Conservation (phyloP, 2,888 invertebrate species). For the Sinotaia quadrata region DNA sequence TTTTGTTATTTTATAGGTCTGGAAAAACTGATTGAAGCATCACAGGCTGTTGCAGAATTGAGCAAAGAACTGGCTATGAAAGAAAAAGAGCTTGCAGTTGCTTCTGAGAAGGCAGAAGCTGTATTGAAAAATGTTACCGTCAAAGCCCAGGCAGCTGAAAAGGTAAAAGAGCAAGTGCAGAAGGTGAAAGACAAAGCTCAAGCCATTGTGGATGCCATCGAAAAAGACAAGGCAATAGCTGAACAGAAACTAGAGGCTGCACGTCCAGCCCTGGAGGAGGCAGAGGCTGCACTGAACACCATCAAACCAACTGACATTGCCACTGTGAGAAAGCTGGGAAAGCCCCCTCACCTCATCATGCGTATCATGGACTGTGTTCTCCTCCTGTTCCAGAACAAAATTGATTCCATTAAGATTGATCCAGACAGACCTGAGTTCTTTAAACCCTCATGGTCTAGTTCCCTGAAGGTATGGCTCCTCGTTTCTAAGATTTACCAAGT, state of each 20-base stretch:
- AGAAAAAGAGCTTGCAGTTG: constrained; percentile 86
- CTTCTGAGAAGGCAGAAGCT: constrained; percentile 86
- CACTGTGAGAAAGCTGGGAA: constrained; percentile 71
- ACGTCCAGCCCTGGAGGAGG: constrained; percentile 71
- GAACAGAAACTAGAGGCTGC: constrained; percentile 70
- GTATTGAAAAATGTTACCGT: constrained; percentile 71
- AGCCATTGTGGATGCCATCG: constrained; percentile 71
- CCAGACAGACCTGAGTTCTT: constrained; percentile 64
- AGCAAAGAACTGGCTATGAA: constrained; percentile 85
- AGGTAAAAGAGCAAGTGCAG: constrained; percentile 72
- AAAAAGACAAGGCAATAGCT: constrained; percentile 67
- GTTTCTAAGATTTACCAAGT: no score
- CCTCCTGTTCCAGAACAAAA: constrained; percentile 65
- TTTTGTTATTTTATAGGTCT: constrained; percentile 53
- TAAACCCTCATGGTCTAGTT: constrained; percentile 71
- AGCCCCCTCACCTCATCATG: constrained; percentile 73
- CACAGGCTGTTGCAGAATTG: constrained; percentile 81
- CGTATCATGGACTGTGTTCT: constrained; percentile 73
- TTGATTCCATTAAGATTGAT: constrained; percentile 64
- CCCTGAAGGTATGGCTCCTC: constrained; percentile 68
- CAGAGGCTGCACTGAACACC: constrained; percentile 74
- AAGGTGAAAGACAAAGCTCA: constrained; percentile 73
- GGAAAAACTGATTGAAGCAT: constrained; percentile 71
- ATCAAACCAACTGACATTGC: constrained; percentile 72
- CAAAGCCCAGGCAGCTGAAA: constrained; percentile 72